These are phyloP conservation scores for Salpingus planirostris DNA, from an alignment of 2,888 invertebrate species.

Conservation along the genomic window DNA sequence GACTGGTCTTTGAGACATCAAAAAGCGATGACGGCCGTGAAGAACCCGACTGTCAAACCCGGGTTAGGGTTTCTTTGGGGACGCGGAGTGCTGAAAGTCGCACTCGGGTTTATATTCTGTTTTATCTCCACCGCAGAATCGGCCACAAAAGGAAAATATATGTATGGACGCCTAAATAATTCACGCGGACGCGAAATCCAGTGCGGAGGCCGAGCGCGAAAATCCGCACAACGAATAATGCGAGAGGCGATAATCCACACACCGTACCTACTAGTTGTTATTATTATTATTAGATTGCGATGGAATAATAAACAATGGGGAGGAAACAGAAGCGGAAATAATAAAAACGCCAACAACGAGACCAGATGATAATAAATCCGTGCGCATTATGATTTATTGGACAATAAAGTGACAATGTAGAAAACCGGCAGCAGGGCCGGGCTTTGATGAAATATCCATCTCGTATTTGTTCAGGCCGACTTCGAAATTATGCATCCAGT, in stretches of 20 bases:
- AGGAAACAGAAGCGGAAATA: slow-evolving; percentile 32
- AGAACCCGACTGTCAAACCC: slow-evolving; percentile 8
- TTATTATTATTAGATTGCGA: slow-evolving; percentile 13
- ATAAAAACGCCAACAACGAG: slow-evolving; percentile 29
- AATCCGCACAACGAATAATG: too few species aligned
- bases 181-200: too few species aligned
- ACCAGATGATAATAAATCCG: slow-evolving; percentile 22
- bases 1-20: slow-evolving; percentile 7
- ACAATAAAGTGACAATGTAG: slow-evolving; percentile 21
- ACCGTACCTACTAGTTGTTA: not conserved
- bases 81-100: slow-evolving; percentile 9
- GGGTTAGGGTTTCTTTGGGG: slow-evolving; percentile 9
- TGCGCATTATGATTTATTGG: slow-evolving; percentile 27
- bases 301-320: slow-evolving; percentile 26
- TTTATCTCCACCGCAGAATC: slow-evolving; percentile 8
- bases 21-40: slow-evolving; percentile 9
- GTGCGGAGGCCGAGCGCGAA: too few species aligned
- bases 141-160: slow-evolving; percentile 12
- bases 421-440: slow-evolving; percentile 12
- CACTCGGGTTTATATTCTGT: slow-evolving; percentile 6
- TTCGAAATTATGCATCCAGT: slow-evolving; percentile 22
- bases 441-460: slow-evolving; percentile 21
- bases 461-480: slow-evolving; percentile 27
- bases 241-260: not conserved
- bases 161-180: slow-evolving; percentile 11